These are phyloP conservation scores for Labeo catla DNA, from an alignment of 2,113 vertebrate species.

Conservation along the genomic window DNA sequence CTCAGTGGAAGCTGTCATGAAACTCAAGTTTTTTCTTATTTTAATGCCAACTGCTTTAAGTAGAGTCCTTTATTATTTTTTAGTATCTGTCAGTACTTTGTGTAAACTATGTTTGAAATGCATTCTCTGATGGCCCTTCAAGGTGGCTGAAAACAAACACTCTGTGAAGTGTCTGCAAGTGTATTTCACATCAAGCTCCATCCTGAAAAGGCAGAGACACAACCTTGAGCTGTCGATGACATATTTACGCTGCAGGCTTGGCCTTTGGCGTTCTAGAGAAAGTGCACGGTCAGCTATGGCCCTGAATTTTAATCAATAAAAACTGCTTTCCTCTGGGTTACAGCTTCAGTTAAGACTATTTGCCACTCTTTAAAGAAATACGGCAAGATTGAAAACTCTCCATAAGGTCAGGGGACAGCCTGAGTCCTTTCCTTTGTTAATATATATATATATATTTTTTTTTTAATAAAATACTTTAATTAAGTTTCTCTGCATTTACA, in stretches of 20 bases:
- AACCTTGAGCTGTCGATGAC: slow-evolving; percentile 26
- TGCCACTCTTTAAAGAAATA: not conserved
- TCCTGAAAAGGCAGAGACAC: not conserved
- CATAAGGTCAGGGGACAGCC: slow-evolving; percentile 2
- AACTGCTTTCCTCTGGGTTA: not conserved
- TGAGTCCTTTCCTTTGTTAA: not conserved
- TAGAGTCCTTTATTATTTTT: slow-evolving; percentile 9
- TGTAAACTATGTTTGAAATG: slow-evolving; percentile 16
- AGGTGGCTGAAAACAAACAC: not conserved
- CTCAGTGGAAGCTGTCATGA: slow-evolving; percentile 1
- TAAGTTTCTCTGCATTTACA: slow-evolving; percentile 28
- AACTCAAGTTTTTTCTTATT: not conserved
- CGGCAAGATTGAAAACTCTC: not conserved
- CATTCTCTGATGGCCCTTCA: not conserved
- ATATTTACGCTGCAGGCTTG: slow-evolving; percentile 7
- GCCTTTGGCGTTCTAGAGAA: slow-evolving; percentile 14
- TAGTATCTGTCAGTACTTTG: not conserved
- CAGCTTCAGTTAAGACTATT: not conserved
- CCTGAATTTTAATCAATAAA: slow-evolving; percentile 31
- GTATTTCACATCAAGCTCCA: not conserved
- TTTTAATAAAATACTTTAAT: slow-evolving; percentile 34
- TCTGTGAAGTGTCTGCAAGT: not conserved
- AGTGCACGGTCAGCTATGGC: slow-evolving; percentile 27
- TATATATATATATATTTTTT: too few species aligned
- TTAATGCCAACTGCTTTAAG: not conserved